phyloP scores from a whole-genome alignment of 1,140 invertebrate species.

The Pseudomyrmex cubaensis region DNA sequence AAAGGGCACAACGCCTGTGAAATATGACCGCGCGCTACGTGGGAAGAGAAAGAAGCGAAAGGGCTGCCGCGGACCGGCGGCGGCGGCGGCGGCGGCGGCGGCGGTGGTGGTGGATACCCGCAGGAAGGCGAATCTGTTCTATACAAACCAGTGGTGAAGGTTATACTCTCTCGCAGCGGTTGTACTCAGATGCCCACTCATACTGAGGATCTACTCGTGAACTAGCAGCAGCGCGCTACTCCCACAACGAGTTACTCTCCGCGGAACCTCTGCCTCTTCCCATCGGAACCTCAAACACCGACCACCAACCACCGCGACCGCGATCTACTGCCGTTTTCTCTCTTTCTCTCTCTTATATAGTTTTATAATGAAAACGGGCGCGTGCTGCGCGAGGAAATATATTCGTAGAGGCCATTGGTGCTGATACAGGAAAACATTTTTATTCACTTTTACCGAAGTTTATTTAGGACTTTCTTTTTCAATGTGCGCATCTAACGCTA shows the following conservation, averaged over 20 bases:
- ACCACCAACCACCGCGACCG: constrained; percentile 45
- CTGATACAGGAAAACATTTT: background rate
- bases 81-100: background rate
- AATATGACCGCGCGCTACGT: constrained; percentile 55
- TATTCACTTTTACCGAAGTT: background rate
- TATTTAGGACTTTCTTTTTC: background rate
- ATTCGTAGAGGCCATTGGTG: background rate
- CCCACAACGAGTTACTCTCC: constrained; percentile 55
- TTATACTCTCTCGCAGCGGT: constrained; percentile 22
- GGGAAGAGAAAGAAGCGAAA: constrained; percentile 44
- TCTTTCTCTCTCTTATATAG: constrained; percentile 2
- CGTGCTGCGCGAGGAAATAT: constrained; percentile 37
- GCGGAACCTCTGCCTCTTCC: background rate
- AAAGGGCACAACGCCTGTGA: constrained; percentile 67
- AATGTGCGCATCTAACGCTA: background rate
- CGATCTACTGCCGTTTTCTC: constrained; percentile 22
- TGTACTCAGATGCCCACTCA: constrained; percentile 50
- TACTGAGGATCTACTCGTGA: constrained; percentile 47
- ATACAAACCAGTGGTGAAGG: constrained; percentile 36
- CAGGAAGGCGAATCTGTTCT: constrained; percentile 59
- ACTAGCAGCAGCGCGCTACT: constrained; percentile 31
- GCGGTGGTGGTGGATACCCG: constrained; percentile 28
- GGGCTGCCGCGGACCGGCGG: background rate
- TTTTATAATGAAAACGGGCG: background rate
- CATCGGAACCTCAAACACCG: constrained; percentile 51